Base-by-base conservation (phyloP, 2,113 vertebrate genomes). In the Pipra filicauda region DNA sequence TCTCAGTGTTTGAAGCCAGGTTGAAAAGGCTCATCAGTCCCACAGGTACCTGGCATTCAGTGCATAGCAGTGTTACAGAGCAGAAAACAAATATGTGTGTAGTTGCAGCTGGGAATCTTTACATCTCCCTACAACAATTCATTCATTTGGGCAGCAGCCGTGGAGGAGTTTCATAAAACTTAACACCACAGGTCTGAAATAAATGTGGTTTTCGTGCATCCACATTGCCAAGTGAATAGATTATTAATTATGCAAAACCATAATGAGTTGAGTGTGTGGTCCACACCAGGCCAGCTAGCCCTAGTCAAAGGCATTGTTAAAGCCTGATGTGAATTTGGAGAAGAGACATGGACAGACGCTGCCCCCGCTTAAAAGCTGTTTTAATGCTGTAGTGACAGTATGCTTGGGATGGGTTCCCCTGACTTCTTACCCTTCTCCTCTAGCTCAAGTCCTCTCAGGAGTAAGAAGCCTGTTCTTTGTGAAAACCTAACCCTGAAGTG, bases 191-290 rank as follows among this genome's bases (percentile, higher is more conserved):
- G 30, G 20, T n/a, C 48, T 65, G 75, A 88, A 95, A 55, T 14
- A 24, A 74, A 28, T 2, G 2, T 48, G 43, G 2, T 41, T 77
- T 41, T 9, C 0, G 0, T 78, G 8, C 15, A 44, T 62, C 22
- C 11, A 7, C 8, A 5, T 86, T 91, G 54, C 15, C 77, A 66
- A 66, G 4, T 28, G 6, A 81, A 37, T 30, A 43, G 66, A 31
- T 72, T 26, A 49, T 71, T 70, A 74, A 30, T 67, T 73, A 44
- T 18, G 37, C 61, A 87, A 62, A 58, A 26, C 1, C 31, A 65
- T 41, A 66, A 12, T 24, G 4, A 35, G 31, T 41, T 73, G 55
- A 64, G n/a, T 3, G 0, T 21, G 17, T 58, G 39, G 28, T 71
- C 59, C 26, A 19, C 71, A 44, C 8, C 15, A 37, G 39, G 37